Evolutionary conservation across 2,113 vertebrate species (phyloP), one percentile per base, ranked within the genome.

Genomic region (Amphiprion percula): DNA sequence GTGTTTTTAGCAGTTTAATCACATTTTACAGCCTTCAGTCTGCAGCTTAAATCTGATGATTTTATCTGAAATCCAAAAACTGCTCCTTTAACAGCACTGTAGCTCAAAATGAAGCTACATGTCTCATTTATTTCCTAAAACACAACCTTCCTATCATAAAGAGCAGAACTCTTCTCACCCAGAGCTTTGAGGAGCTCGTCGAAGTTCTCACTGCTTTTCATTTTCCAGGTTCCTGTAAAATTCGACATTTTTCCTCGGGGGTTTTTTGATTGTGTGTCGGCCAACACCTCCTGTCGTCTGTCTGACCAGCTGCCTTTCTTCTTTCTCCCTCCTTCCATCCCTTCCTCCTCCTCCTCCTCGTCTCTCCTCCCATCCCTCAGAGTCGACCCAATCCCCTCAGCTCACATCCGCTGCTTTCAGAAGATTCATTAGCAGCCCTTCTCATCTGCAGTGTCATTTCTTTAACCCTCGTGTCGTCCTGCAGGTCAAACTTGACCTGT

Each of bases 171-270:
- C 21, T 83, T 17, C 94, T 95, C 93, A 98, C 97, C 97, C 79
- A 99, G 91, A 0, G 96, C 96, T 94, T 97, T 98, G 23, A 99
- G 96, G 3, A 98, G 91, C 52, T 97, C 96, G 44, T 97, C 97
- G 21, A 97, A 97, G 90, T 97, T 96, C 92, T 97, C 96, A 73
- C 97, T 97, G 95, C 94, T 96, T 77, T 82, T 93, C 97, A 97
- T 97, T 92, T 97, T 97, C 97, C 97, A 97, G 88, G 85, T 96
- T 49, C 97, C 97, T 61, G 95, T 91, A 79, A 97, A 97, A 94
- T 96, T 95, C 62, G 96, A 93, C 97, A 99, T 99, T 86, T 72
- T 86, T 81, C 9, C 23, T 24, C 12, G 2, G 4, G 15, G 53
- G 80, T 55, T 6, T 52, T 39, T 52, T 39, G 69, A 53, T 52